These are phyloP conservation scores for Acromyrmex heyeri DNA, from an alignment of 1,140 invertebrate genomes.

Conservation along the genomic window DNA sequence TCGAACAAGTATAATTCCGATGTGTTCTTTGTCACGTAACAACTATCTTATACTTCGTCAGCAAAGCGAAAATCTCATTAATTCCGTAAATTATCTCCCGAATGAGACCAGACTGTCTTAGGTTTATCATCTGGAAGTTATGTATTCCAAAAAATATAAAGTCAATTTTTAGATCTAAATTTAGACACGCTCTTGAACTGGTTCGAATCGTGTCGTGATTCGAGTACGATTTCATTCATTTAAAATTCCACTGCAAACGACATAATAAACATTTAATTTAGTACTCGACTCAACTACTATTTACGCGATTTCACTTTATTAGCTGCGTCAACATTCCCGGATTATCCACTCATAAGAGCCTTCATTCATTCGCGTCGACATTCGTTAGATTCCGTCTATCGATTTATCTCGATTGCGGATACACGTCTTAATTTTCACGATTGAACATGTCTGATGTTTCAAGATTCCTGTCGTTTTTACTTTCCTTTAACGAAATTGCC, in stretches of 20 bases:
- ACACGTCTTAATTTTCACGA: slow-evolving; percentile 64
- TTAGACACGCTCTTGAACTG: neutral
- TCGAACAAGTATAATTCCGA: slow-evolving; percentile 52
- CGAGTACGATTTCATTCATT: neutral
- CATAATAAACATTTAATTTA: slow-evolving; percentile 1
- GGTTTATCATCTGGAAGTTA: neutral
- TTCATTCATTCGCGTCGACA: slow-evolving; percentile 57
- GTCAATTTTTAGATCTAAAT: neutral
- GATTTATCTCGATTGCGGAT: slow-evolving; percentile 69
- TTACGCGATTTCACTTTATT: slow-evolving; percentile 14
- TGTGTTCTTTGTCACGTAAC: slow-evolving; percentile 32
- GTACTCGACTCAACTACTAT: neutral
- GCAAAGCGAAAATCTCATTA: slow-evolving; percentile 24
- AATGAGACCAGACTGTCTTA: neutral
- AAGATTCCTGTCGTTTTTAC: slow-evolving; percentile 17
- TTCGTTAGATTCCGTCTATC: slow-evolving; percentile 67
- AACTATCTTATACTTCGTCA: slow-evolving; percentile 22
- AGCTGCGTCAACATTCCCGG: slow-evolving; percentile 16
- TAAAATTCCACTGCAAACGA: neutral
- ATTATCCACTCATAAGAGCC: slow-evolving; percentile 14
- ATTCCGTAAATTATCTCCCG: neutral
- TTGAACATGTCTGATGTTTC: slow-evolving; percentile 55
- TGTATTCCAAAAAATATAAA: neutral
- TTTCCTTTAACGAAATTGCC: slow-evolving; percentile 22
- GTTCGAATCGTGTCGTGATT: neutral